These are phyloP conservation scores for Drosophila longiperda DNA, from an alignment of 2,888 invertebrate species.

Conservation along the genomic window DNA sequence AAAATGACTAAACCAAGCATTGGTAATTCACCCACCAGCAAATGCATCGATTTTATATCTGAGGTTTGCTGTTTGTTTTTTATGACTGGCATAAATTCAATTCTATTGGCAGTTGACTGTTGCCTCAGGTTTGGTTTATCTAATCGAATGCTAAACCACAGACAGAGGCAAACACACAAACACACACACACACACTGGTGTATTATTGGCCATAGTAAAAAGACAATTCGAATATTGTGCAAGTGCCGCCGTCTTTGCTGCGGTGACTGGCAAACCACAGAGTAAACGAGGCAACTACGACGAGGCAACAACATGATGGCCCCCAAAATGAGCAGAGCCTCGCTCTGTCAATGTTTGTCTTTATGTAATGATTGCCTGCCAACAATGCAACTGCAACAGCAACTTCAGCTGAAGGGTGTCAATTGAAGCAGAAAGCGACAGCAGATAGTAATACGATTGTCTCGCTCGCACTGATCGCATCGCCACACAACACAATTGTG, in stretches of 20 bases:
- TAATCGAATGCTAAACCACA: conserved; percentile 53
- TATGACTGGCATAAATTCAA: conserved; percentile 42
- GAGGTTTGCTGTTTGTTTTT: conserved; percentile 4
- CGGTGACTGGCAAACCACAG: conserved; percentile 34
- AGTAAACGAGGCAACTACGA: conserved; percentile 9
- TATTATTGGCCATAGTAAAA: conserved; percentile 19
- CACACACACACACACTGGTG: conserved; percentile 21
- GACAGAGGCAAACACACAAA: not conserved
- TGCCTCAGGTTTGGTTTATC: conserved; percentile 32
- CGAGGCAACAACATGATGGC: conserved; percentile 36
- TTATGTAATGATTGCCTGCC: conserved; percentile 54
- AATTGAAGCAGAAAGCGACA: conserved; percentile 76
- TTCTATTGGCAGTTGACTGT: conserved; percentile 27
- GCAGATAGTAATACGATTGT: conserved; percentile 24
- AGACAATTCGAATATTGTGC: conserved; percentile 57
- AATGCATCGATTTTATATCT: conserved; percentile 9
- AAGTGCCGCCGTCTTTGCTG: conserved; percentile 27
- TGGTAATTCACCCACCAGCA: conserved; percentile 7
- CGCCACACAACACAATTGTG: not conserved
- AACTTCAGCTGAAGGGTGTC: conserved; percentile 65
- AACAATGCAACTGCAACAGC: conserved; percentile 43
- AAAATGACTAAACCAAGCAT: not conserved
- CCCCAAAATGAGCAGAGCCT: conserved; percentile 41
- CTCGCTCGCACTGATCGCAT: conserved; percentile 21
- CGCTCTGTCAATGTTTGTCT: conserved; percentile 61